Base-by-base conservation (phyloP, 2,888 invertebrate genomes). In the Andrena bicolor region DNA sequence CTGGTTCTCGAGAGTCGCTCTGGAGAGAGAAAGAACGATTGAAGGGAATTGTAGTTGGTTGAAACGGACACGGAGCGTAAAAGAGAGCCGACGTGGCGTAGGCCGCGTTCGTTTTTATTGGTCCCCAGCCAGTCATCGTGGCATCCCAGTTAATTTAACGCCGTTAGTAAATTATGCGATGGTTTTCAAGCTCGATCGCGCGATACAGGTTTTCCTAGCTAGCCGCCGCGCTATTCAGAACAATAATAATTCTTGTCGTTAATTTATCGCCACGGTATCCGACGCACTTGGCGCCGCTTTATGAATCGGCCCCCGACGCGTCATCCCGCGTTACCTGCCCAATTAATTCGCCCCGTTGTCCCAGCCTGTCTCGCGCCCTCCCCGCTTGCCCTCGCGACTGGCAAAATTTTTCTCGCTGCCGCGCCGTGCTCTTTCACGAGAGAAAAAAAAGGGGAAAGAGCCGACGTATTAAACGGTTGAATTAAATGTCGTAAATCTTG, bases 91-190 rank as follows among this genome's bases (percentile, higher is more conserved):
- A 56, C 58, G 49, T 2, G 23, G 53, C 64, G 35, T 56, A 56
- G 72, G 65, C 75, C 71, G 70, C 49, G 66, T 32, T 60, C 58
- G 75, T 79, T 76, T 85, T 83, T 83, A 88, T 88, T 80, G 85
- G 79, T 88, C 88, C 88, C 88, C 78, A 79, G 88, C 82, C 88
- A 78, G 83, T 88, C 85, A 77, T 88, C 88, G 85, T 41, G 76
- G 73, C 73, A 82, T 83, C 76, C 78, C 75, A 72, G 85, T 85
- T 88, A 88, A 86, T 88, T 88, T 86, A 85, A 73, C 80, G 82
- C 75, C 66, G 86, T 88, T 86, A 76, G 75, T 85, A 77, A 88
- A 88, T 88, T 88, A 88, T 83, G 80, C 86, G 76, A 51, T 65
- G 81, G 88, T 75, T 85, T 88, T 81, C 76, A 74, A 80, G 76